These are phyloP conservation scores for Scortum barcoo DNA, from an alignment of 2,113 vertebrate genomes.

Conservation along the genomic window DNA sequence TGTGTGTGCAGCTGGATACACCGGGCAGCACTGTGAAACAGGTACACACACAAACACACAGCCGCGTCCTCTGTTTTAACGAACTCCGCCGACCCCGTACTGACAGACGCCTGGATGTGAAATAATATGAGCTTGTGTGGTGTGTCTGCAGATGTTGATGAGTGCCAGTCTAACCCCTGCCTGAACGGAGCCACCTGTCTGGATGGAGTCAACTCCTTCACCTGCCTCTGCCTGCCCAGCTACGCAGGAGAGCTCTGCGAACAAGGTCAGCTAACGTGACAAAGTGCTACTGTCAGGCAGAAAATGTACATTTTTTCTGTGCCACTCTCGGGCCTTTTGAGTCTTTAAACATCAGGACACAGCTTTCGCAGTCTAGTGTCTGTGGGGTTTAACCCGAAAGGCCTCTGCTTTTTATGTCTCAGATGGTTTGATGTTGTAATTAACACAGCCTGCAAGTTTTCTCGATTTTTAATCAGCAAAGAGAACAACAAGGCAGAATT, in stretches of 20 bases:
- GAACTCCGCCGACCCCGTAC: background rate
- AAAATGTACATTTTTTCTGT: too few relatives aligned
- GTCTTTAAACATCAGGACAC: too few relatives aligned
- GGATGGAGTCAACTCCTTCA: conserved; percentile 89
- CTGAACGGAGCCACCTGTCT: conserved; percentile 94
- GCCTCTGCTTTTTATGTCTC: too few relatives aligned
- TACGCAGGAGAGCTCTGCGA: conserved; percentile 92
- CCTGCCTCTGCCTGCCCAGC: conserved; percentile 94
- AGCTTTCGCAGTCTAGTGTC: too few relatives aligned
- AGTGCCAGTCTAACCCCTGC: conserved; percentile 95
- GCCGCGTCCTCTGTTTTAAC: background rate
- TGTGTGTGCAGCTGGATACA: conserved; percentile 90
- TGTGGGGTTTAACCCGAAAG: too few relatives aligned
- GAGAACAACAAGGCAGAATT: too few relatives aligned
- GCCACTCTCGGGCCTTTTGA: too few relatives aligned
- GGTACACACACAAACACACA: conserved; percentile 82
- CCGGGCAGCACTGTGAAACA: conserved; percentile 89
- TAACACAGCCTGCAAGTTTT: too few relatives aligned
- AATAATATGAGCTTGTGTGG: conserved; percentile 37
- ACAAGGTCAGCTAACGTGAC: conserved; percentile 86
- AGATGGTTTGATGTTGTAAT: too few relatives aligned
- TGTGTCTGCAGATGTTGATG: conserved; percentile 89
- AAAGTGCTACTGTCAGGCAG: background rate
- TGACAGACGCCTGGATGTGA: conserved; percentile 24
- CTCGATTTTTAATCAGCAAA: too few relatives aligned